Percentiles rank a stretch among this genome's conserved stretches.
These are phyloP conservation scores for Pseudorasbora parva DNA, from an alignment of 2,113 vertebrate species.

Conservation along the genomic window DNA sequence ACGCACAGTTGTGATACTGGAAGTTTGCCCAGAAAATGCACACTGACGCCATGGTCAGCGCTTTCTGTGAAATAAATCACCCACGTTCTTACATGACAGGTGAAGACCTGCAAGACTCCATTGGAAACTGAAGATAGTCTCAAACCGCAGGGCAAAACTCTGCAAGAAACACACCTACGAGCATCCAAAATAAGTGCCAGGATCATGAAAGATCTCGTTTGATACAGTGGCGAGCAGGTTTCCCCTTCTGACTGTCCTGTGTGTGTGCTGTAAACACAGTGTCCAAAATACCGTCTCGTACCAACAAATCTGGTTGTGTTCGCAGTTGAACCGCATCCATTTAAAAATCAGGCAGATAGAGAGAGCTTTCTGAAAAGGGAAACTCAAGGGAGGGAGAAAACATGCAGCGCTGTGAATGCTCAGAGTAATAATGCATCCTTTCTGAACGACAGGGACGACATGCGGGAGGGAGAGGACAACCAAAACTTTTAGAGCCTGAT, in stretches of 20 bases:
- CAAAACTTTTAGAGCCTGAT: background rate
- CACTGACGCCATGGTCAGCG: background rate
- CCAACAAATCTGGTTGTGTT: constrained; percentile 51
- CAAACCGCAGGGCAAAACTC: background rate
- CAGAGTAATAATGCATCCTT: background rate
- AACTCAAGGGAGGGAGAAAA: background rate
- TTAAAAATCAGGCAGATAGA: constrained; percentile 41
- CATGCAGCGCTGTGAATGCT: constrained; percentile 44
- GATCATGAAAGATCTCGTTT: constrained; percentile 39
- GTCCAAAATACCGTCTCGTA: constrained; percentile 32
- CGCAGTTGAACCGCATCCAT: constrained; percentile 28
- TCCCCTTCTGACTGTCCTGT: background rate
- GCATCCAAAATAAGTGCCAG: constrained; percentile 26
- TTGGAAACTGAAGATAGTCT: background rate
- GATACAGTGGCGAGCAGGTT: constrained; percentile 15
- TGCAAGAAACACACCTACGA: background rate
- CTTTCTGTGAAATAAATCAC: constrained; percentile 3
- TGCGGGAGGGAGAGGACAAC: background rate
- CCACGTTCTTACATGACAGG: background rate
- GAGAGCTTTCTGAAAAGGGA: constrained; percentile 11
- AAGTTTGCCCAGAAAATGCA: constrained; percentile 28
- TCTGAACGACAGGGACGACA: background rate
- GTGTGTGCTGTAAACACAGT: constrained; percentile 4
- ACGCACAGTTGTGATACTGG: constrained; percentile 39
- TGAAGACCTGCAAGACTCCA: background rate